These are phyloP conservation scores for Mormyrops boulengeri DNA, from an alignment of 2,797 vertebrate genomes.

Conservation along the genomic window DNA sequence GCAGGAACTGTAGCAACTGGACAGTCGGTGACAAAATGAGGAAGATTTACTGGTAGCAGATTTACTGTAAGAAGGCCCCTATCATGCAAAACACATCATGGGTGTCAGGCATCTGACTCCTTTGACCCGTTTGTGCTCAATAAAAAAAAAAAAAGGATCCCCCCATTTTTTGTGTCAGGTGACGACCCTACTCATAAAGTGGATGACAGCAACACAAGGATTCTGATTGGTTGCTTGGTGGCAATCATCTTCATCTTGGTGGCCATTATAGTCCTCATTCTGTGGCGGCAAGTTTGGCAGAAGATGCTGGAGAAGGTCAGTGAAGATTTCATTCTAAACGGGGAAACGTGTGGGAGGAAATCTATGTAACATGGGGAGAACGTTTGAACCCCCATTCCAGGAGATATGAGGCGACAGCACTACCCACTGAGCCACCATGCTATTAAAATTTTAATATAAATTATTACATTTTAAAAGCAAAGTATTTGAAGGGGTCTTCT, in stretches of 20 bases:
- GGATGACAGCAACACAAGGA: constrained; percentile 93
- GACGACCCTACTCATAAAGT: constrained; percentile 88
- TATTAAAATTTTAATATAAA: background rate
- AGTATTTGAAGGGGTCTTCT: background rate
- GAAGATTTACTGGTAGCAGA: background rate
- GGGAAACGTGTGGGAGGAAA: background rate
- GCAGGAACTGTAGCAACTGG: background rate
- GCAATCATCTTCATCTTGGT: constrained; percentile 96
- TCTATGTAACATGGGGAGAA: background rate
- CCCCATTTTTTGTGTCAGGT: constrained; percentile 37
- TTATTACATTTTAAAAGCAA: background rate
- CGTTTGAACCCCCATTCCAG: background rate
- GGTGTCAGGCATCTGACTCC: background rate
- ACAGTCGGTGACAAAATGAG: background rate
- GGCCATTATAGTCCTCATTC: constrained; percentile 92
- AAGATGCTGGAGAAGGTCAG: constrained; percentile 98
- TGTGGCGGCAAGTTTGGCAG: constrained; percentile 98
- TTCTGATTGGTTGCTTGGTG: constrained; percentile 92
- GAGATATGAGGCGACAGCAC: background rate
- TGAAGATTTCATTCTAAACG: background rate
- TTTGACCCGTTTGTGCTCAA: background rate
- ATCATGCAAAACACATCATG: background rate
- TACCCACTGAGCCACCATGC: background rate
- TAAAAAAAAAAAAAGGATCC: constrained; percentile 12
- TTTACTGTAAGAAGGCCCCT: background rate